phyloP scores from a whole-genome alignment of 2,113 vertebrate genomes.

The Cinclus mexicanus region DNA sequence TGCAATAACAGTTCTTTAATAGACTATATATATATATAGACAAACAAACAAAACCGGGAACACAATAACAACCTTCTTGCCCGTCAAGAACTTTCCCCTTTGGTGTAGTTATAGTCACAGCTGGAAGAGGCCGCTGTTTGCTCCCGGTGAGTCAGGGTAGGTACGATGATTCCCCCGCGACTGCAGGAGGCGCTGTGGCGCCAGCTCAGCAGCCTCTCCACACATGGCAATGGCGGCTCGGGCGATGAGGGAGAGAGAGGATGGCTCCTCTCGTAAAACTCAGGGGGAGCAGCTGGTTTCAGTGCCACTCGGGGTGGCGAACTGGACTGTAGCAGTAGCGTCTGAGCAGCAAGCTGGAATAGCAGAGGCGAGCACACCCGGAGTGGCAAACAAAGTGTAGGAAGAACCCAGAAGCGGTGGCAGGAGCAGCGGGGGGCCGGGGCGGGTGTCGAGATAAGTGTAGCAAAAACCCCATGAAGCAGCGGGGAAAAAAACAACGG shows the following conservation, averaged over 20 bases:
- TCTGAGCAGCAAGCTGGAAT: not conserved
- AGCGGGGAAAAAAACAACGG: not conserved
- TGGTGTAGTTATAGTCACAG: accelerated
- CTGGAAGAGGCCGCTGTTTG: not conserved
- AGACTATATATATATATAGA: no score
- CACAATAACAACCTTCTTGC: no score
- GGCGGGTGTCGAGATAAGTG: not conserved
- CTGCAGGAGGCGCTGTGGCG: not conserved
- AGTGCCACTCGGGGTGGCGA: accelerated
- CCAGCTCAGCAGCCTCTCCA: not conserved
- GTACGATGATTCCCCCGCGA: accelerated
- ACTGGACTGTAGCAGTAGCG: not conserved
- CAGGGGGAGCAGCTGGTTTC: accelerated
- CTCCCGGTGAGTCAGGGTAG: not conserved
- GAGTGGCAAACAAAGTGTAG: not conserved
- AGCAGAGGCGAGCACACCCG: accelerated
- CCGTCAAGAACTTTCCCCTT: no score
- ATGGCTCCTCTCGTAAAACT: not conserved
- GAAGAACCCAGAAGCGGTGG: not conserved
- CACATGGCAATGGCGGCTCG: accelerated
- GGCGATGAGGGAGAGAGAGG: not conserved
- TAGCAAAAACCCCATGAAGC: no score
- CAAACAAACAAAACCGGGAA: no score
- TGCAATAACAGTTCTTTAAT: no score
- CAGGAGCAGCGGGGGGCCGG: accelerated